These are phyloP conservation scores for Pogonophryne albipinna DNA, from an alignment of 2,797 vertebrate species.

Conservation along the genomic window DNA sequence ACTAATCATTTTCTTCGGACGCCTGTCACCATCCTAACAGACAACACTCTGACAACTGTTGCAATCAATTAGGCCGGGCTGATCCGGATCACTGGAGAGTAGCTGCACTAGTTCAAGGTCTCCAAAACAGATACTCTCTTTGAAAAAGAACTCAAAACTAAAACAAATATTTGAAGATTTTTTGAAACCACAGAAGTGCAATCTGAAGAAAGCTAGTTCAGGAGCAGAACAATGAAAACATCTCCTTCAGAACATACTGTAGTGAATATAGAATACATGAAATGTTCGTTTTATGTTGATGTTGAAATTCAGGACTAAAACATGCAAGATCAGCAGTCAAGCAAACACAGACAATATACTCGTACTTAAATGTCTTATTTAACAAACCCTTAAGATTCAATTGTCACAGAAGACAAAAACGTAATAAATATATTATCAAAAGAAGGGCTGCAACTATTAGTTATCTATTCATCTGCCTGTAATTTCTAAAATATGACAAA, in stretches of 20 bases:
- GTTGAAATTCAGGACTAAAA: neutral
- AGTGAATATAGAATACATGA: neutral
- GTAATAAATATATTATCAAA: neutral
- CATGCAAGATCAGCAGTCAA: neutral
- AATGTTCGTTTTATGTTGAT: neutral
- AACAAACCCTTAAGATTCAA: neutral
- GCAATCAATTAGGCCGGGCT: constrained; percentile 74
- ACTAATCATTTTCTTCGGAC: constrained; percentile 83
- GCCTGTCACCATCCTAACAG: constrained; percentile 78
- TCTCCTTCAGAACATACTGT: too few species aligned
- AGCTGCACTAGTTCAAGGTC: constrained; percentile 25
- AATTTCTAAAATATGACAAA: neutral
- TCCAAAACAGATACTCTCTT: constrained; percentile 1
- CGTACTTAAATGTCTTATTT: neutral
- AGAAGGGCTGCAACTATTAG: too few species aligned
- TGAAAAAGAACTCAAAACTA: too few species aligned
- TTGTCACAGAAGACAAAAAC: neutral
- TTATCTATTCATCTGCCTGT: neutral
- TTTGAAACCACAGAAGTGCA: neutral
- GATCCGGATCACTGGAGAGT: constrained; percentile 59
- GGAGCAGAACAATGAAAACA: constrained; percentile 3
- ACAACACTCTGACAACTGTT: constrained; percentile 83
- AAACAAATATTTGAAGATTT: neutral
- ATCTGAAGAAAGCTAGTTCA: neutral
- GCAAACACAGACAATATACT: neutral